Evolutionary conservation across 2,797 vertebrate species (phyloP), one percentile per base, ranked within the genome.

Genomic region (Eupleurogrammus muticus): DNA sequence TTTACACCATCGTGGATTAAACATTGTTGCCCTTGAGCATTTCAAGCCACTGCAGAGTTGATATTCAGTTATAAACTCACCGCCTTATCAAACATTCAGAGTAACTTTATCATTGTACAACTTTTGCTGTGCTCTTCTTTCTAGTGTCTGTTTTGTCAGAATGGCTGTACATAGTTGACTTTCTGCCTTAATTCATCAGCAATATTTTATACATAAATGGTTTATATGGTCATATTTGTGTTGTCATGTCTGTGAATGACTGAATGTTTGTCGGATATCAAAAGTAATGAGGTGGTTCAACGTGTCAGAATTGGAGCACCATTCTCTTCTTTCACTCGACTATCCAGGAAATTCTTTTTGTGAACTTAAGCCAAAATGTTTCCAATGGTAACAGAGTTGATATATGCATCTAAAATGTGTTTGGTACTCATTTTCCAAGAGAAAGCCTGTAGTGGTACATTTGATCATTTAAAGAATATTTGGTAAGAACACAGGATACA

Each of bases 401-500:
- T 35, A 50, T 24, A 65, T 53, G 38, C 46, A 17, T 66, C 52
- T 6, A n/a, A 21, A 53, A 56, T 14, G 48, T 32, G 16, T 66
- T 5, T 60, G 4, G 19, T 46, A 16, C 8, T 66, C 9, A 10
- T 69, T 68, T 28, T 19, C 53, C 2, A 42, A 9, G 19, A n/a
- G 46, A 24, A 46, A 55, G 44, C 23, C 16, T 0, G 7, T n/a
- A n/a, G n/a, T 62, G 23, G 1, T 21, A 23, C 7, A 4, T 56
- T 74, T 66, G 6, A 58, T 50, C 3, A 49, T 89, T 84, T 51
- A 56, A 77, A 80, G 38, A 70, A 54, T 72, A 73, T 73, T 70
- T 70, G 36, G 44, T 78, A 68, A 66, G 85, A 85, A 85, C n/a
- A 84, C 68, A 70, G 73, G 73, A 56, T 12, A 5, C 5, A 72